These are phyloP conservation scores for Tillus elongatus DNA, from an alignment of 2,888 invertebrate species.

Conservation along the genomic window DNA sequence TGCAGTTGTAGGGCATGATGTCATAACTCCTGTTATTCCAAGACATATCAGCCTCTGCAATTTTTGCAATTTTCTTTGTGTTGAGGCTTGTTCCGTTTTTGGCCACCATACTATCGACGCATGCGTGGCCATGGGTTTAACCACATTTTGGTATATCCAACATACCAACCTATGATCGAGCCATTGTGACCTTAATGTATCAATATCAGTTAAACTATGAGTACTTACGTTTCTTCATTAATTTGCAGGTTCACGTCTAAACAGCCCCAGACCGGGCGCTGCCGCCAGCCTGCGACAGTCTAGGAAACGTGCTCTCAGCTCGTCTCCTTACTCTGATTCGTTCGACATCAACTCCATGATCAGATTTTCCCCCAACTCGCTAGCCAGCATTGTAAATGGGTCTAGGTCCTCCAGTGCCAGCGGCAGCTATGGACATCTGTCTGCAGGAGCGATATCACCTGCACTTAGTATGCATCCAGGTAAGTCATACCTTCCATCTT, in stretches of 20 bases:
- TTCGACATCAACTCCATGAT: conserved; percentile 95
- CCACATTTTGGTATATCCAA: no score
- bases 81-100: no score
- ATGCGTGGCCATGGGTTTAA: no score
- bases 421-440: conserved; percentile 93
- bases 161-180: no score
- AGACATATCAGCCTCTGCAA: no score
- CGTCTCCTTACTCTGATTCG: conserved; percentile 90
- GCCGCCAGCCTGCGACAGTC: conserved; percentile 46
- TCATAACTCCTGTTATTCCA: no score
- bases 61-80: no score
- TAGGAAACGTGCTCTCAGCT: conserved; percentile 86
- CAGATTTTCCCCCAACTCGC: conserved; percentile 86
- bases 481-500: no score
- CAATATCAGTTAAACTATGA: conserved; percentile 6
- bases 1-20: no score
- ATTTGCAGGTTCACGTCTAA: conserved; percentile 54
- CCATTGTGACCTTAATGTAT: no score
- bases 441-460: conserved; percentile 87
- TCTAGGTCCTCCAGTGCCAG: conserved; percentile 83
- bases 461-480: conserved; percentile 60
- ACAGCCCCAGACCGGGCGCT: conserved; percentile 53
- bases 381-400: conserved; percentile 72
- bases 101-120: no score
- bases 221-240: conserved; percentile 10